phyloP scores from a whole-genome alignment of 2,888 invertebrate species.

The Ashinkailepas kermadecensis region DNA sequence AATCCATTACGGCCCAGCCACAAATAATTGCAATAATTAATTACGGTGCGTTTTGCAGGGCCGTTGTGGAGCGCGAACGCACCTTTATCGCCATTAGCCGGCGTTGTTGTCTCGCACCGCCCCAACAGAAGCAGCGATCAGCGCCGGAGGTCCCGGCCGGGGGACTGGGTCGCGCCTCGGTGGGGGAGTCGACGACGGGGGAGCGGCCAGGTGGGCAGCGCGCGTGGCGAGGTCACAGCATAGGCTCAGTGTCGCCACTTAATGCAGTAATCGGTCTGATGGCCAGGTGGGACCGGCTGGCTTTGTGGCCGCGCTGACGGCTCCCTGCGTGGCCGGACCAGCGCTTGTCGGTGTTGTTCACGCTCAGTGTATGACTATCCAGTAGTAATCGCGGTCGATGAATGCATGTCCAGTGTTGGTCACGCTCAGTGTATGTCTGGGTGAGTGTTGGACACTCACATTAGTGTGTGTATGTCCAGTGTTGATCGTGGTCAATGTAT shows the following conservation, averaged over 20 bases:
- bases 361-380: too few species aligned
- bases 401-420: too few species aligned
- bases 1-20: conserved; percentile 4
- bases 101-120: not conserved
- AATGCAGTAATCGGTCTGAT: not conserved
- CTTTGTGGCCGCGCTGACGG: too few species aligned
- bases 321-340: too few species aligned
- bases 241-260: not conserved
- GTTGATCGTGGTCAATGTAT: too few species aligned
- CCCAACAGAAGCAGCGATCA: not conserved
- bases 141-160: not conserved
- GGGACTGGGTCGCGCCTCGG: too few species aligned
- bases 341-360: too few species aligned
- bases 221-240: not conserved
- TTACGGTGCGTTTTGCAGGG: not conserved
- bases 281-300: not conserved
- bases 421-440: too few species aligned
- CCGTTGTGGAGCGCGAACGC: too few species aligned
- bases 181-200: not conserved
- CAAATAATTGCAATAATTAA: conserved; percentile 14
- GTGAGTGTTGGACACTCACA: too few species aligned
- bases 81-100: not conserved
- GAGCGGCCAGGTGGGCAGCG: not conserved
- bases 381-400: too few species aligned
- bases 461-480: too few species aligned